Conservation (phyloP, 2,888 invertebrate species). For the Gymnocheta viridis region DNA sequence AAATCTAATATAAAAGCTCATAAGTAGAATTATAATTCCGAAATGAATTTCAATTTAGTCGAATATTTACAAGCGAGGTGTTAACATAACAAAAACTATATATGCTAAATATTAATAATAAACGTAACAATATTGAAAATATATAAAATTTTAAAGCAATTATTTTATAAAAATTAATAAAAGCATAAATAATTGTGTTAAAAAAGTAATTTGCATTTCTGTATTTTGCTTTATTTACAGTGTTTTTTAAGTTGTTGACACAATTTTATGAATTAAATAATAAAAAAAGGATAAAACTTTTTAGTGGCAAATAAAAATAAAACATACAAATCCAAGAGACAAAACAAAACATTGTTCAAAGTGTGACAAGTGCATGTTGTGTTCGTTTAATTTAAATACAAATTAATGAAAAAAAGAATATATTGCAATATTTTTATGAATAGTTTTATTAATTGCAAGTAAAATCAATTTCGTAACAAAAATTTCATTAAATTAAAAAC, state of each 20-base stretch:
- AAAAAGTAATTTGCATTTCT: background rate
- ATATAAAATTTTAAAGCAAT: too few relatives aligned
- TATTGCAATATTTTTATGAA: constrained; percentile 29
- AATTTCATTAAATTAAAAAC: constrained; percentile 15
- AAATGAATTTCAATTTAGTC: constrained; percentile 61
- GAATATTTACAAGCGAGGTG: constrained; percentile 56
- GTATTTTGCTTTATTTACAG: constrained; percentile 32
- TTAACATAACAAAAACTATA: constrained; percentile 39
- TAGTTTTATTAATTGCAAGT: constrained; percentile 41
- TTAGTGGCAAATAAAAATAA: background rate
- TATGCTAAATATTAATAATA: constrained; percentile 1
- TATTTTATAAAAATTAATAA: background rate
- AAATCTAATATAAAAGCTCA: background rate
- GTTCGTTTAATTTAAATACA: constrained; percentile 36
- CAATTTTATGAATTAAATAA: background rate
- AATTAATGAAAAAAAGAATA: constrained; percentile 10
- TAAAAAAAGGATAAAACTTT: background rate
- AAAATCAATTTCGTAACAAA: constrained; percentile 3
- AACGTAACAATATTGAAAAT: background rate
- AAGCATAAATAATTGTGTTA: constrained; percentile 2
- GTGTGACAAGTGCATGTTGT: constrained; percentile 24
- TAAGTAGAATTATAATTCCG: constrained; percentile 13
- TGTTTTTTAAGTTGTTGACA: constrained; percentile 17
- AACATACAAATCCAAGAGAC: background rate
- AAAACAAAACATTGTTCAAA: constrained; percentile 8